These are phyloP conservation scores for Leptopilina syphax DNA, from an alignment of 2,888 invertebrate species.

Conservation along the genomic window DNA sequence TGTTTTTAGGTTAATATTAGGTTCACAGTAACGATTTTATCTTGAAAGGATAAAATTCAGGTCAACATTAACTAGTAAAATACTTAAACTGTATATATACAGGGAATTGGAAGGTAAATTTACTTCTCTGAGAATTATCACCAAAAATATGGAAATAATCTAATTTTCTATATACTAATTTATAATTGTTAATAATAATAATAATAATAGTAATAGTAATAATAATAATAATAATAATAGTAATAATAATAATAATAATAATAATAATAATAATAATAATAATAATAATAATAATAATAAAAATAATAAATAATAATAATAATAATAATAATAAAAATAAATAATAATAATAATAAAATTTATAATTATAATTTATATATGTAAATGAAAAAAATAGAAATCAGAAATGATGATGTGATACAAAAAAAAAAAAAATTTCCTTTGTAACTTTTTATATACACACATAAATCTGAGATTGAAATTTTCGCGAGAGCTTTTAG, in stretches of 20 bases:
- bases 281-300: too few relatives aligned
- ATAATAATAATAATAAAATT: too few relatives aligned
- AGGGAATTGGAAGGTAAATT: neutral
- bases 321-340: too few relatives aligned
- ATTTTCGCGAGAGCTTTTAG: neutral
- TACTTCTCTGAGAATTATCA: neutral
- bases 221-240: too few relatives aligned
- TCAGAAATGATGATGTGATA: neutral
- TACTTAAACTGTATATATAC: neutral
- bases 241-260: too few relatives aligned
- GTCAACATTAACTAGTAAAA: slow-evolving; percentile 13
- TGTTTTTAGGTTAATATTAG: slow-evolving; percentile 21
- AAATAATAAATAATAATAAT: too few relatives aligned
- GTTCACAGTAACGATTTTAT: slow-evolving; percentile 34
- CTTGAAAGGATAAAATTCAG: slow-evolving; percentile 7
- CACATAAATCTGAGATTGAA: neutral
- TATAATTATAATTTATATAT: neutral
- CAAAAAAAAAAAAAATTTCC: neutral
- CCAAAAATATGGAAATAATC: neutral
- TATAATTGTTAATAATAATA: too few relatives aligned
- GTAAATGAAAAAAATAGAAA: neutral
- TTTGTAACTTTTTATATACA: neutral
- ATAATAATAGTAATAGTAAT: too few relatives aligned
- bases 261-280: too few relatives aligned
- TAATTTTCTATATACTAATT: neutral